Evolutionary conservation across 2,797 vertebrate genomes (phyloP), one percentile per base, ranked within the genome.

Genomic region (Netta rufina): DNA sequence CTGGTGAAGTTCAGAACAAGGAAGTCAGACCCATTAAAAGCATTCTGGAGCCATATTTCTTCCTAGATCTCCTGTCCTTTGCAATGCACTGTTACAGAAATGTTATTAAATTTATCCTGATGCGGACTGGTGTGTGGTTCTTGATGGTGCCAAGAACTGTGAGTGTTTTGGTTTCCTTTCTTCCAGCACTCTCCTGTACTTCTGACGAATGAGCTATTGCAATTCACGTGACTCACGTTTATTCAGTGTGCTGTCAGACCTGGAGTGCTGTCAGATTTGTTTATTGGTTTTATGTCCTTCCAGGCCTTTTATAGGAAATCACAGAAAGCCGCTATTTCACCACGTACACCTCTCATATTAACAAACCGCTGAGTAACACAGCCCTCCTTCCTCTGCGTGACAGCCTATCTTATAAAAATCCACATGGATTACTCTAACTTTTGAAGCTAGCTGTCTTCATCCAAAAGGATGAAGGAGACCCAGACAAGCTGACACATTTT

Each of bases 271-370:
- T 92, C 85, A 88, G 53, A 19, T 16, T 72, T 79, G 38, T 88
- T 92, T 87, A 79, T 93, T 91, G 56, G 58, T 66, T 96, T 95
- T 79, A 73, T 58, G 30, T 70, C 72, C 38, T 90, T 82, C 65
- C 85, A 94, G 72, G 11, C 72, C 57, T 70, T 78, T 93, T 81
- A 54, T 73, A 75, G 84, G 53, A 90, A 89, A 75, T 30, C 25
- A 38, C 76, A 80, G 75, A 90, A 53, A 86, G 18, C 10, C 1
- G 15, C 51, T 83, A 21, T 84, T 84, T 81, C 65, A 75, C 56
- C 28, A 28, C 0, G 0, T 47, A 70, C 74, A 79, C 43, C 53
- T 79, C 82, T 71, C 1, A 0, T 82, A 79, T 79, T 86, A 84
- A 71, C 83, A 86, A 76, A 87, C 43, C 0, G 1, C 56, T 83